phyloP scores from a whole-genome alignment of 2,888 invertebrate species.

The Caenorhabditis wallacei region DNA sequence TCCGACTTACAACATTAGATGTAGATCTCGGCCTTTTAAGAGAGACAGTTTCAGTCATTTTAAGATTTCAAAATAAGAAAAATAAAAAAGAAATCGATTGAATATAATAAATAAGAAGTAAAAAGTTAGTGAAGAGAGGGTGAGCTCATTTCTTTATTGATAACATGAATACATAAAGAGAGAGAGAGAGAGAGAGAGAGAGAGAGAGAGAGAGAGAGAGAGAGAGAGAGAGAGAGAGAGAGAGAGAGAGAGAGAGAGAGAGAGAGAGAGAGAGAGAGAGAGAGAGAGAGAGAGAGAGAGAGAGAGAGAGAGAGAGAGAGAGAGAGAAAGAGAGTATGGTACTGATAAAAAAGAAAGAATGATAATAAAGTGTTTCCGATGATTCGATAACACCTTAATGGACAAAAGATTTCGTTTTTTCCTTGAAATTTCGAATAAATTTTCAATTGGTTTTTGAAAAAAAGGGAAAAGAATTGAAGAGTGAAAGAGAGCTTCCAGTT shows the following conservation, averaged over 20 bases:
- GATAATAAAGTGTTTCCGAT: slow-evolving; percentile 21
- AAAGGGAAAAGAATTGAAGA: slow-evolving; percentile 13
- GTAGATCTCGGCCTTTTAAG: slow-evolving; percentile 38
- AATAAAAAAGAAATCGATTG: slow-evolving; percentile 17
- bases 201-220: no score
- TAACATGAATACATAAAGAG: slow-evolving; percentile 18
- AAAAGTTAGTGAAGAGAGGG: slow-evolving; percentile 55
- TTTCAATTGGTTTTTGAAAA: slow-evolving; percentile 28
- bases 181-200: no score
- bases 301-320: no score
- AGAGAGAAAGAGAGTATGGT: no score
- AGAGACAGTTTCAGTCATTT: slow-evolving; percentile 44
- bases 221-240: no score
- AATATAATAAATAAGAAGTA: slow-evolving; percentile 24
- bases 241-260: no score
- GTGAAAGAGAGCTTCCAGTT: slow-evolving; percentile 2
- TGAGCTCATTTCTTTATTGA: slow-evolving; percentile 47
- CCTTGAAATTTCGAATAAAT: neutral
- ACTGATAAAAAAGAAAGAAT: slow-evolving; percentile 22
- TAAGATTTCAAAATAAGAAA: neutral
- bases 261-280: neutral
- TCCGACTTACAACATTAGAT: slow-evolving; percentile 17
- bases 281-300: no score
- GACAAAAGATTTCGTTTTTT: slow-evolving; percentile 7
- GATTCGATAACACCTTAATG: slow-evolving; percentile 31